These are phyloP conservation scores for Apamea sordens DNA, from an alignment of 2,888 invertebrate species.

Conservation along the genomic window DNA sequence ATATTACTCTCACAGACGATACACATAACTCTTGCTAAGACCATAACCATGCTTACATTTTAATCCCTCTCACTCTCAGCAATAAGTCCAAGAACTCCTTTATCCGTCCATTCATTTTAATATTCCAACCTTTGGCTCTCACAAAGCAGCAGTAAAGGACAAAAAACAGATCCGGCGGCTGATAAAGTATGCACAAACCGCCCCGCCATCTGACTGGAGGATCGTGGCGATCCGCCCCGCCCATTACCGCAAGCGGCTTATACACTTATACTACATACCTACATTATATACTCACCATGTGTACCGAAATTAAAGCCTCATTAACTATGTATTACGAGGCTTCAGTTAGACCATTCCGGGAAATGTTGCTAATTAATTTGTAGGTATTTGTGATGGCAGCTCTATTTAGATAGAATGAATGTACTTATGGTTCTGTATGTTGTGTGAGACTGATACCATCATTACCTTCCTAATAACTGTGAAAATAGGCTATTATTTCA, in stretches of 20 bases:
- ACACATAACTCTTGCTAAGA: background rate
- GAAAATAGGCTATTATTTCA: background rate
- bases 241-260: constrained; percentile 83
- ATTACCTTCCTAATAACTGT: background rate
- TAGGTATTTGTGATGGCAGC: background rate
- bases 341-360: constrained; percentile 16
- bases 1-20: too few relatives aligned
- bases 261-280: constrained; percentile 59
- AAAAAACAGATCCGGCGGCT: constrained; percentile 74
- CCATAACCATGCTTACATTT: background rate
- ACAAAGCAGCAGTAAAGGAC: constrained; percentile 67
- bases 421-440: background rate
- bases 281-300: constrained; percentile 60
- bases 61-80: background rate
- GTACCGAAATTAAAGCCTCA: constrained; percentile 62
- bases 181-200: constrained; percentile 87
- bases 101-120: constrained; percentile 40
- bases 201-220: constrained; percentile 85
- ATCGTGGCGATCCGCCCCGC: constrained; percentile 80
- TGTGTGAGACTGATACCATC: background rate
- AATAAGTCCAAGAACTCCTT: constrained; percentile 8
- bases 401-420: background rate
- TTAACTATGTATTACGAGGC: constrained; percentile 48
- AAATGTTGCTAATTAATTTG: constrained; percentile 34
- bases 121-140: constrained; percentile 49